phyloP scores from a whole-genome alignment of 2,888 invertebrate genomes.

The Steromphala cineraria region DNA sequence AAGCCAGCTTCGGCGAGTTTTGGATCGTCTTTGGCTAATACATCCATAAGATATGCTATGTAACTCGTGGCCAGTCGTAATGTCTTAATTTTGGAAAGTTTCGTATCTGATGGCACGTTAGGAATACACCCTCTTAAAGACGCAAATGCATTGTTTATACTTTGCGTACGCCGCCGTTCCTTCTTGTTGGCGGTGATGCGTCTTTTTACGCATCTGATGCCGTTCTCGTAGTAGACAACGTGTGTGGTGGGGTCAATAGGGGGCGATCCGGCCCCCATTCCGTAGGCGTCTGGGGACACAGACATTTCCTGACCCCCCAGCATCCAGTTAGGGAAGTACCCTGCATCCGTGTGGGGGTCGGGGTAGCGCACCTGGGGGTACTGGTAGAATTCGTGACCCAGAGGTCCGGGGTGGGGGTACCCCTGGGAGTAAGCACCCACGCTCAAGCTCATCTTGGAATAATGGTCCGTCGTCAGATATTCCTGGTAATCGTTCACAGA shows the following conservation, averaged over 20 bases:
- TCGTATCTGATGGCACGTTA: slow-evolving; percentile 96
- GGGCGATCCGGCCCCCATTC: slow-evolving; percentile 32
- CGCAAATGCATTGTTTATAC: slow-evolving; percentile 95
- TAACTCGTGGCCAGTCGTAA: slow-evolving; percentile 86
- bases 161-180: slow-evolving; percentile 91
- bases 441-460: slow-evolving; percentile 63
- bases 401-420: slow-evolving; percentile 62
- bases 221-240: slow-evolving; percentile 48
- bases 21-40: slow-evolving; percentile 87
- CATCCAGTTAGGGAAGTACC: slow-evolving; percentile 66
- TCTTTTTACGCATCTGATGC: slow-evolving; percentile 60
- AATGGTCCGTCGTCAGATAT: no score
- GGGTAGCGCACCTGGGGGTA: slow-evolving; percentile 56
- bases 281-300: slow-evolving; percentile 55
- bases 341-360: slow-evolving; percentile 54
- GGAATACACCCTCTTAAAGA: slow-evolving; percentile 95
- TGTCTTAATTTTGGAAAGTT: slow-evolving; percentile 95
- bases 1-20: slow-evolving; percentile 82
- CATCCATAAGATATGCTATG: slow-evolving; percentile 89
- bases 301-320: slow-evolving; percentile 52
- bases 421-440: slow-evolving; percentile 64
- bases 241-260: slow-evolving; percentile 39
- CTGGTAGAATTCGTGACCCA: slow-evolving; percentile 61
- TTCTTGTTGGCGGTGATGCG: slow-evolving; percentile 91
- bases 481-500: no score